Evolutionary conservation across 2,113 vertebrate genomes (phyloP).

Genomic region (Xenopus borealis): DNA sequence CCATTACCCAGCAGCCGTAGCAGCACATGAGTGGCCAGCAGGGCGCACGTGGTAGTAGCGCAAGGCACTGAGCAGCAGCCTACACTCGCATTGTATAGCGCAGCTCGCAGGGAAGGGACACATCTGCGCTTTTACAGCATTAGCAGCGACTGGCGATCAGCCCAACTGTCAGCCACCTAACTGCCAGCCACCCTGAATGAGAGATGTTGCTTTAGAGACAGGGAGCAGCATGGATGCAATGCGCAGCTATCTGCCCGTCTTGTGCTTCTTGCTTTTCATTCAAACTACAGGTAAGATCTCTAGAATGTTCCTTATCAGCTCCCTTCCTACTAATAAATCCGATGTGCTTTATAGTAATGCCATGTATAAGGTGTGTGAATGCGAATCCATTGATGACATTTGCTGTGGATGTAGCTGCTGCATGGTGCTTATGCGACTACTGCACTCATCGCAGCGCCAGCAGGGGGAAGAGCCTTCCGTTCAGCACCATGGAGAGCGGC

Average conservation of each 20-base stretch:
- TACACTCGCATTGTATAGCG: background rate
- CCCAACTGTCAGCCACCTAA: conserved; percentile 28
- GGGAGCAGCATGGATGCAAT: conserved; percentile 56
- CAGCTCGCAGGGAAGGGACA: no score
- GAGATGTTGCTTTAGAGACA: conserved; percentile 1
- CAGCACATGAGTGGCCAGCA: conserved; percentile 21
- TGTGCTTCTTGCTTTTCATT: conserved; percentile 59
- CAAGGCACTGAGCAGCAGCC: conserved; percentile 12
- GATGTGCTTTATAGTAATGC: no score
- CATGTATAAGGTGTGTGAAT: no score
- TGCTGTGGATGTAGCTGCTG: no score
- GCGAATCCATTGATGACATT: no score
- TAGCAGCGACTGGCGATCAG: conserved; percentile 45
- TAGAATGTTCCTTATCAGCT: no score
- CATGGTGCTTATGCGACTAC: no score
- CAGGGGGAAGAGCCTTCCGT: background rate
- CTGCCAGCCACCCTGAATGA: conserved; percentile 11
- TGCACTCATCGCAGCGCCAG: no score
- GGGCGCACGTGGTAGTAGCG: conserved; percentile 25
- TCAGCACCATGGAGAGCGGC: conserved; percentile 55
- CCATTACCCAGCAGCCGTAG: background rate
- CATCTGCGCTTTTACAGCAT: no score
- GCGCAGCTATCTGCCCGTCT: conserved; percentile 48
- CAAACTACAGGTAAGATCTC: conserved; percentile 61
- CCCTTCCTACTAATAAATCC: no score